Base-by-base conservation (phyloP, 2,797 vertebrate genomes). In the Fundulus diaphanus region DNA sequence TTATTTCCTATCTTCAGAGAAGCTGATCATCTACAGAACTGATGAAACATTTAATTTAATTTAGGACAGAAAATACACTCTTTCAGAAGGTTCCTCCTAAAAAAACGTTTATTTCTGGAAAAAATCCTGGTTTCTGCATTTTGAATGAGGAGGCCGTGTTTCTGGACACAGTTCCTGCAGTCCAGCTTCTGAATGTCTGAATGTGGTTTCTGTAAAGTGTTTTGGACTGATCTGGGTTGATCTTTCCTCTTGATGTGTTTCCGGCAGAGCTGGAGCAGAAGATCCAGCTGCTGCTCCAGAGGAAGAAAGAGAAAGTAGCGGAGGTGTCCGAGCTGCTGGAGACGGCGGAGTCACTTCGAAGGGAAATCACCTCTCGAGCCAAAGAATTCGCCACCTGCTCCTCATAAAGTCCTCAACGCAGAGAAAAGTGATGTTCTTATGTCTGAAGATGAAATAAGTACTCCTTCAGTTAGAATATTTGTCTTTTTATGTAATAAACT, bases 211-310 rank as follows among this genome's bases (percentile, higher is more conserved):
- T 48, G 15, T 31, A 3, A 49, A 9, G 4, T 22, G n/a, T 63
- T 63, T 37, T 37, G 1, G 33, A 35, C 33, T 11, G 20, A 68
- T 46, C 29, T 27, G 3, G 5, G 8, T 31, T 72, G 5, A 72
- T 22, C 20, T 61, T 16, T 57, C 18, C 35, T 67, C 18, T 69
- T 5, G 18, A 0, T 83, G 24, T 84, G 70, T 92, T 61, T 81
- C 31, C 37, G 81, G 76, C 95, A 97, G 97, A 95, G 74, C 87
- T 98, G 91, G 96, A 97, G 92, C 90, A 94, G 88, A 96, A 85
- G 87, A 96, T 97, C 81, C 84, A 92, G 79, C 80, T 93, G 48
- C 86, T 96, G 75, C 89, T 93, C 71, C 83, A 86, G 85, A 93
- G 70, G 24, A 96, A 95, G 85, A 88, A 94, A 75, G 84, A 95